Evolutionary conservation across 2,888 invertebrate species (phyloP).

Genomic region (Hydraecia micacea): DNA sequence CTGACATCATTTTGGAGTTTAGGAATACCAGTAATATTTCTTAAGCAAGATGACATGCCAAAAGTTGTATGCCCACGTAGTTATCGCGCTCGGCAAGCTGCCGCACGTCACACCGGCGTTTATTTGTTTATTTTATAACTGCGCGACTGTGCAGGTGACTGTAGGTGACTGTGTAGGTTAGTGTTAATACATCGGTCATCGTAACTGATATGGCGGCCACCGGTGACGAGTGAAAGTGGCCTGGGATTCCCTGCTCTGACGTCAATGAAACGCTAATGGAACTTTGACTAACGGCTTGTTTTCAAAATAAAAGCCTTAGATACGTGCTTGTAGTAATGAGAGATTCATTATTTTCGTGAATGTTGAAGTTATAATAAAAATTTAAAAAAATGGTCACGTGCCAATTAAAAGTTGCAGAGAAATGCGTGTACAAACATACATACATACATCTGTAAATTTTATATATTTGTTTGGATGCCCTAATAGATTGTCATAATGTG

Average conservation of each 20-base stretch:
- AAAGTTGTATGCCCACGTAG: conserved; percentile 14
- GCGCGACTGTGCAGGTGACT: conserved; percentile 21
- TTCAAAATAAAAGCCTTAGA: conserved; percentile 19
- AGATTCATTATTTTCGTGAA: background rate
- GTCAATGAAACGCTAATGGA: conserved; percentile 42
- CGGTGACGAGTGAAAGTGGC: conserved; percentile 55
- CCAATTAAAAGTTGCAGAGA: no score
- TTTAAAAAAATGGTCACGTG: no score
- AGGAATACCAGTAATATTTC: background rate
- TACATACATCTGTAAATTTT: no score
- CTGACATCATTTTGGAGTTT: background rate
- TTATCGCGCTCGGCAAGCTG: background rate
- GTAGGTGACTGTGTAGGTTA: conserved; percentile 25
- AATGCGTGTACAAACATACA: no score
- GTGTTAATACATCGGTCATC: conserved; percentile 45
- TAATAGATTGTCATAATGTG: no score
- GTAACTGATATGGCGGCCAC: conserved; percentile 43
- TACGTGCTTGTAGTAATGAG: conserved; percentile 10
- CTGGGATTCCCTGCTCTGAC: conserved; percentile 52
- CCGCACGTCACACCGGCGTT: conserved; percentile 13
- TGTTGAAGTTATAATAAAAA: conserved; percentile 10
- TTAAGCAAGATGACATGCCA: conserved; percentile 18
- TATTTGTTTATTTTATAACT: conserved; percentile 50
- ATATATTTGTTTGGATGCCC: no score
- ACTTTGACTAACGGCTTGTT: conserved; percentile 30